Conservation (phyloP, 2,888 invertebrate species). For the Heteromurus nitidus region DNA sequence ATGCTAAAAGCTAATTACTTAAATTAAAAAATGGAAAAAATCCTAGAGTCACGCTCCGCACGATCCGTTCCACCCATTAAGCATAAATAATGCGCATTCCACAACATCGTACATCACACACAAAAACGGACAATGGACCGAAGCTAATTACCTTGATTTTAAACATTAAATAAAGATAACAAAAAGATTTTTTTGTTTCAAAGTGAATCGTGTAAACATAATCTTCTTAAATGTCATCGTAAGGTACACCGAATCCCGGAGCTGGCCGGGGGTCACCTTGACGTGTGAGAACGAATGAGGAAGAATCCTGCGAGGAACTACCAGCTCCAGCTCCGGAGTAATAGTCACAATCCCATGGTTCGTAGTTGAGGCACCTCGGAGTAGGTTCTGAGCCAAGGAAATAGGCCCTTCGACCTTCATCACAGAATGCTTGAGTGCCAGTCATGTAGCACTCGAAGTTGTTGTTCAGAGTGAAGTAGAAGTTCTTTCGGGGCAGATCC, state of each 20-base stretch:
- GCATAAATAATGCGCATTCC: neutral
- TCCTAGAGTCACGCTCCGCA: conserved; percentile 31
- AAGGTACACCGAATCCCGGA: conserved; percentile 61
- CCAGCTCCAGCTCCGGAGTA: conserved; percentile 9
- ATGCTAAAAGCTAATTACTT: conserved; percentile 3
- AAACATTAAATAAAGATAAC: neutral
- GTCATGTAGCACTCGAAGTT: conserved; percentile 57
- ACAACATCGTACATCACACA: neutral
- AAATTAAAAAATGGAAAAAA: conserved; percentile 20
- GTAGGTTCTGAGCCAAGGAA: conserved; percentile 45
- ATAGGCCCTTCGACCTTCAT: conserved; percentile 42
- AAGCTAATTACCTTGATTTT: conserved; percentile 1
- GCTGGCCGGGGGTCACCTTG: conserved; percentile 45
- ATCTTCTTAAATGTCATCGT: conserved; percentile 65
- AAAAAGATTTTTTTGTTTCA: conserved; percentile 2
- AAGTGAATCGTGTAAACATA: neutral
- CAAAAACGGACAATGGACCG: neutral
- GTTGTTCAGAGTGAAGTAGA: conserved; percentile 55
- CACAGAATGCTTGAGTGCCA: conserved; percentile 65
- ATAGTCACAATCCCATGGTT: conserved; percentile 55
- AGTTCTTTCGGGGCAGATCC: conserved; percentile 51
- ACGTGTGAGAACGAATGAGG: neutral
- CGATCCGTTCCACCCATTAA: conserved; percentile 29
- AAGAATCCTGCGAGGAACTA: neutral
- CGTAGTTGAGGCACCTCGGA: conserved; percentile 55